Conservation (phyloP, 2,888 invertebrate species). For the Himalopsyche japonica region DNA sequence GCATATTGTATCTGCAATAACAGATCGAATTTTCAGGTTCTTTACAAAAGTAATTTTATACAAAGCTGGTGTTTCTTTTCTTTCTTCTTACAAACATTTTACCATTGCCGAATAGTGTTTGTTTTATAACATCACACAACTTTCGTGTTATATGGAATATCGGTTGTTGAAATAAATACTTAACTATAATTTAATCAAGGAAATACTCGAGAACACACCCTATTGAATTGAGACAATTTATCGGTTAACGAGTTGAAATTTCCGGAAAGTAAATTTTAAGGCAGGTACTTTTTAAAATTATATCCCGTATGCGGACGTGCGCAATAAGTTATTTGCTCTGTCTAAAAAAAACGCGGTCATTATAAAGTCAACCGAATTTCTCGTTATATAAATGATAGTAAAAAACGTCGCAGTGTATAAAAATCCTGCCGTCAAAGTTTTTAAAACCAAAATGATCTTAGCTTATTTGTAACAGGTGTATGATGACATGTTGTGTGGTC, state of each 20-base stretch:
- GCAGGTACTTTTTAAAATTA: background rate
- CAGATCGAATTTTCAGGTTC: too few relatives aligned
- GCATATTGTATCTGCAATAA: too few relatives aligned
- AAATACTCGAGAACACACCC: background rate
- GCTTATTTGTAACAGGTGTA: background rate
- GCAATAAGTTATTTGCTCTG: background rate
- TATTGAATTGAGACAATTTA: background rate
- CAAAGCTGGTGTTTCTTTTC: too few relatives aligned
- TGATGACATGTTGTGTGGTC: background rate
- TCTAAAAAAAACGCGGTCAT: background rate
- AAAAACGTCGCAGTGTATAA: background rate
- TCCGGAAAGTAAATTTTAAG: background rate
- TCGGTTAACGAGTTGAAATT: background rate
- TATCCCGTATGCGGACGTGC: background rate
- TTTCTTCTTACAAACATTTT: too few relatives aligned
- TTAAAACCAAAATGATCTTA: background rate
- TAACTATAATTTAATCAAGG: background rate
- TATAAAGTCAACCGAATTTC: background rate
- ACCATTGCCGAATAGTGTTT: too few relatives aligned
- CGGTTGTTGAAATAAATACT: too few relatives aligned
- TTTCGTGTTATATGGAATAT: too few relatives aligned
- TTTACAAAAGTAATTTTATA: too few relatives aligned
- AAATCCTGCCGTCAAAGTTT: background rate
- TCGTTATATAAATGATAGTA: background rate
- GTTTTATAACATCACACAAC: too few relatives aligned